These are phyloP conservation scores for Platygyra sinensis DNA, from an alignment of 64 coral and sea anemone species.

Conservation along the genomic window DNA sequence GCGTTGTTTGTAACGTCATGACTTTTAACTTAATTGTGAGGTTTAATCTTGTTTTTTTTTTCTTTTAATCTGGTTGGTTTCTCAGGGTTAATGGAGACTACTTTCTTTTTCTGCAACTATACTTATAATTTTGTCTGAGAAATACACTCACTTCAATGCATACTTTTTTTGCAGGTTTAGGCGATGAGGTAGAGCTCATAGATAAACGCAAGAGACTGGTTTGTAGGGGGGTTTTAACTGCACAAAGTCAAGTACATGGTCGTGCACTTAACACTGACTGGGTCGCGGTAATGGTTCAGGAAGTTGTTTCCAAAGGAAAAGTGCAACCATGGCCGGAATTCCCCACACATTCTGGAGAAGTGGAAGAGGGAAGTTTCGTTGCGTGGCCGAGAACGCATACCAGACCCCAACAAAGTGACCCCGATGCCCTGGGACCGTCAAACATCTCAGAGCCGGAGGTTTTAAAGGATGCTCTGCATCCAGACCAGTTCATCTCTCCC, in stretches of 20 bases:
- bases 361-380: slow-evolving; percentile 43
- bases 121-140: background rate
- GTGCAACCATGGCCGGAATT: slow-evolving; percentile 51
- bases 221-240: background rate
- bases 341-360: slow-evolving; percentile 59
- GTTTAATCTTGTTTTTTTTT: background rate
- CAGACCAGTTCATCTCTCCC: background rate
- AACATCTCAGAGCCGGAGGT: background rate
- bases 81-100: background rate
- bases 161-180: background rate
- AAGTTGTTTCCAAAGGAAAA: background rate
- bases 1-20: background rate
- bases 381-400: slow-evolving; percentile 14
- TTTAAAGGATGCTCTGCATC: background rate
- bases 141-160: background rate
- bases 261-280: slow-evolving; percentile 17
- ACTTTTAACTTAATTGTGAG: background rate
- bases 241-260: slow-evolving; percentile 17
- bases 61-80: background rate
- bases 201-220: background rate
- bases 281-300: slow-evolving; percentile 12
- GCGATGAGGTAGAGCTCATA: background rate
- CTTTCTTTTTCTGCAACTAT: background rate
- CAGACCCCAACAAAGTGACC: background rate
- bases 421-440: background rate